Base-by-base conservation (phyloP, 2,888 invertebrate species). In the Gasteruption jaculator region DNA sequence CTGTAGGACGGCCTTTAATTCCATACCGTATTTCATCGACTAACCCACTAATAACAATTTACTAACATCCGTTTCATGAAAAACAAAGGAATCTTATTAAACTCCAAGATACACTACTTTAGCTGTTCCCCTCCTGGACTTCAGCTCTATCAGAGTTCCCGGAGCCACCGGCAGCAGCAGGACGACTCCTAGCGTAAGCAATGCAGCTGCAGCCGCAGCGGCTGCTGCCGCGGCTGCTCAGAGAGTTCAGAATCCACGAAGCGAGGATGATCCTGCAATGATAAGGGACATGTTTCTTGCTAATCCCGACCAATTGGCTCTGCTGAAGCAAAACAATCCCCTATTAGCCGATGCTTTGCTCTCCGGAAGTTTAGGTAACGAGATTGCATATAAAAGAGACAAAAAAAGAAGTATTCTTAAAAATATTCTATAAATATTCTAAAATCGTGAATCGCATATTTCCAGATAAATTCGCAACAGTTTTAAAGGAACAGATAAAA, bases 311-410 rank as follows among this genome's bases (percentile, higher is more conserved):
- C 91, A 94, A 65, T 73, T 95, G 41, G 86, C 94, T 1, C 69
- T 94, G 43, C 74, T 96, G 5, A 90, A 91, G 65, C 93, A 95
- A 68, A 91, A 95, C 61, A 96, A 96, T 75, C 90, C 94, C 5
- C 78, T 85, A 52, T 73, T 96, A 43, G 94, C 95, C 7, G 94
- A 94, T 68, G 94, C 96, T 12, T 72, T 95, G 18, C 76, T 89
- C 1, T 88, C 86, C 57, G 92, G 91, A 18, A 86, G 85, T 68
- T 76, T 89, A 52, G 87, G 85, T 85, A 71, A 64, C 71, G 48
- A 24, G 20, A 20, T 18, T 15, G 8, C 5, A 20, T 19, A 33
- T 26, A 3, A 21, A 26, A 29, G 10, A 21, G 12, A n/a, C 14
- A 7, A 22, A 7, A 5, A 33, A 10, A 2, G 10, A 20, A 5